Evolutionary conservation across 2,797 vertebrate species (phyloP).

Genomic region (Zalophus californianus): DNA sequence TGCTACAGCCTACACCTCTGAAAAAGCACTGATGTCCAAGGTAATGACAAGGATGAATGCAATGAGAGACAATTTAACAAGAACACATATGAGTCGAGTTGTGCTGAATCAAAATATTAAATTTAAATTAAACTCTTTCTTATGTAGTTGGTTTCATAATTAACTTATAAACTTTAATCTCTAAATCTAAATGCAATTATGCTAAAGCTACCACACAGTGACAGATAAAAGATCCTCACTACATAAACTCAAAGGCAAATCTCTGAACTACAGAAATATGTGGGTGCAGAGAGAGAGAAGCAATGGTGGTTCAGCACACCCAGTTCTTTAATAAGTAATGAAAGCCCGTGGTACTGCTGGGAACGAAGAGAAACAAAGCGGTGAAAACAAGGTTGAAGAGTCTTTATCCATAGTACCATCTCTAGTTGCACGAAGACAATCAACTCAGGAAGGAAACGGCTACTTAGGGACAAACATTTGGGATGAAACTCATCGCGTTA

Average conservation of each 20-base stretch:
- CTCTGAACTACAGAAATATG: conserved; percentile 41
- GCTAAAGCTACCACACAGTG: background rate
- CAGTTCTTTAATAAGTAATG: conserved; percentile 26
- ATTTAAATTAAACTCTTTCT: conserved; percentile 68
- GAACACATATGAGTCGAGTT: conserved; percentile 26
- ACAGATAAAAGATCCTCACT: conserved; percentile 54
- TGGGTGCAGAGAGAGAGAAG: background rate
- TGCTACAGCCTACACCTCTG: background rate
- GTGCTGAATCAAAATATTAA: conserved; percentile 59
- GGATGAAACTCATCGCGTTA: background rate
- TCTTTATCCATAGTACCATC: conserved; percentile 37
- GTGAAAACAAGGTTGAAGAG: background rate
- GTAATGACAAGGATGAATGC: conserved; percentile 62
- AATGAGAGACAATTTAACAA: conserved; percentile 54
- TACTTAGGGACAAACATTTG: conserved; percentile 20
- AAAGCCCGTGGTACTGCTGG: background rate
- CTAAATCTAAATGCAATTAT: conserved; percentile 68
- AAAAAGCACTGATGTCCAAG: conserved; percentile 11
- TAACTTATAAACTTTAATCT: conserved; percentile 65
- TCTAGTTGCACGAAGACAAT: background rate
- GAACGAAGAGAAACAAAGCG: background rate
- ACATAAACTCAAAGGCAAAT: conserved; percentile 62
- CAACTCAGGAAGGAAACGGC: conserved; percentile 22
- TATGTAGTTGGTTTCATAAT: conserved; percentile 61
- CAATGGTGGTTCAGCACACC: background rate